These are phyloP conservation scores for Drosophila navojoa DNA, from an alignment of 1,140 invertebrate species.

Conservation along the genomic window DNA sequence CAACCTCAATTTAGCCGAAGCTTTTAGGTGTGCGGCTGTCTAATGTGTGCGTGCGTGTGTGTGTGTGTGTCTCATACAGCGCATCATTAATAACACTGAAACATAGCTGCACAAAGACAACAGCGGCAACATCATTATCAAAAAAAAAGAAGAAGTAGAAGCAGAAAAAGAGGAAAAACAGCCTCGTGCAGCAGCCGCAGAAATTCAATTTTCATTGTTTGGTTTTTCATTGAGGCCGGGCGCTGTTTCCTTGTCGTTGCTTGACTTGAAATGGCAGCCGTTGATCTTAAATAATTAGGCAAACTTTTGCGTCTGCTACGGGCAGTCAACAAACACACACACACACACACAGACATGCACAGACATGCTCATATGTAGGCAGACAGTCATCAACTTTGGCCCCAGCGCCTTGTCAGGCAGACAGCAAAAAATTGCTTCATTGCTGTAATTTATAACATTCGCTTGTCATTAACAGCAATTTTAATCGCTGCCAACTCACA, in stretches of 20 bases:
- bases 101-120: slow-evolving; percentile 36
- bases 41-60: slow-evolving; percentile 17
- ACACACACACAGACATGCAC: slow-evolving; percentile 2
- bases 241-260: slow-evolving; percentile 35
- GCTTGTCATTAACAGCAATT: slow-evolving; percentile 81
- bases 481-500: slow-evolving; percentile 65
- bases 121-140: slow-evolving; percentile 74
- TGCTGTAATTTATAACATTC: slow-evolving; percentile 80
- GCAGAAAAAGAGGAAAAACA: neutral
- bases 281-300: slow-evolving; percentile 80
- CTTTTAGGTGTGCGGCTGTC: slow-evolving; percentile 31
- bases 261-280: slow-evolving; percentile 60
- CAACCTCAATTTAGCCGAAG: slow-evolving; percentile 41
- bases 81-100: slow-evolving; percentile 76
- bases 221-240: slow-evolving; percentile 30
- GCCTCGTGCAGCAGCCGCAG: slow-evolving; percentile 12
- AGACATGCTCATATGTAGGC: neutral
- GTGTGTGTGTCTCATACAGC: slow-evolving; percentile 54
- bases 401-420: slow-evolving; percentile 18
- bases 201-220: slow-evolving; percentile 77
- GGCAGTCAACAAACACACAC: slow-evolving; percentile 42
- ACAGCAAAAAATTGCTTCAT: slow-evolving; percentile 72
- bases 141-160: neutral
- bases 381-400: slow-evolving; percentile 42
- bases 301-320: slow-evolving; percentile 67